These are phyloP conservation scores for Leucoraja ocellata DNA, from an alignment of 2,797 vertebrate species.

Conservation along the genomic window DNA sequence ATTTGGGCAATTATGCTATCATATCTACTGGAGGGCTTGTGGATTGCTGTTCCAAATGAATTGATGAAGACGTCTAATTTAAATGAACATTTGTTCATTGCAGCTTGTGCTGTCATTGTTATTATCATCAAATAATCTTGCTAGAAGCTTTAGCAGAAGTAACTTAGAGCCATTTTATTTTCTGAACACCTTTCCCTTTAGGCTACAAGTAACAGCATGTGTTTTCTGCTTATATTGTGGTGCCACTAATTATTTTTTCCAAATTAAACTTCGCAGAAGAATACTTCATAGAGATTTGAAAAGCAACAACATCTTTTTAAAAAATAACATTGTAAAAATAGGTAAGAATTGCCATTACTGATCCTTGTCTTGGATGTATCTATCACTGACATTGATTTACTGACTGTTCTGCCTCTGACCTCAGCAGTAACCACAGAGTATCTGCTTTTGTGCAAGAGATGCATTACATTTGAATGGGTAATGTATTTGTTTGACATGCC, in stretches of 20 bases:
- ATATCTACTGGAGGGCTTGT: background rate
- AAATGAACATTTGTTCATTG: conserved; percentile 36
- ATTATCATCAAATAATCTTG: conserved; percentile 4
- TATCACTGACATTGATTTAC: background rate
- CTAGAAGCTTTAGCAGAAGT: background rate
- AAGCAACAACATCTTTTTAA: conserved; percentile 79
- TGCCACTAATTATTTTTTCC: background rate
- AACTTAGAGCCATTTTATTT: conserved; percentile 7
- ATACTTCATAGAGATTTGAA: conserved; percentile 82
- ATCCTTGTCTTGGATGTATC: background rate
- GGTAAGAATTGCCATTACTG: conserved; percentile 56
- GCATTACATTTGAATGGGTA: background rate
- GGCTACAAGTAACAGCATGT: background rate
- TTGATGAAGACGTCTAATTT: conserved; percentile 28
- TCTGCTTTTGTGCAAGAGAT: background rate
- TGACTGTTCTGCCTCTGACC: too few species aligned
- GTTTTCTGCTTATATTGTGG: background rate
- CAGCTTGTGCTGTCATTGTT: background rate
- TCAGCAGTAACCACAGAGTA: too few species aligned
- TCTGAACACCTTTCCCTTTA: background rate
- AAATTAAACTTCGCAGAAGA: conserved; percentile 52
- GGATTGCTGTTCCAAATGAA: background rate
- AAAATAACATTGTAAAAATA: conserved; percentile 75
- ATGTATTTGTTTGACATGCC: background rate
- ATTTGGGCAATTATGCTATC: conserved; percentile 31